Base-by-base conservation (phyloP, 2,113 vertebrate species). In the Cromileptes altivelis region DNA sequence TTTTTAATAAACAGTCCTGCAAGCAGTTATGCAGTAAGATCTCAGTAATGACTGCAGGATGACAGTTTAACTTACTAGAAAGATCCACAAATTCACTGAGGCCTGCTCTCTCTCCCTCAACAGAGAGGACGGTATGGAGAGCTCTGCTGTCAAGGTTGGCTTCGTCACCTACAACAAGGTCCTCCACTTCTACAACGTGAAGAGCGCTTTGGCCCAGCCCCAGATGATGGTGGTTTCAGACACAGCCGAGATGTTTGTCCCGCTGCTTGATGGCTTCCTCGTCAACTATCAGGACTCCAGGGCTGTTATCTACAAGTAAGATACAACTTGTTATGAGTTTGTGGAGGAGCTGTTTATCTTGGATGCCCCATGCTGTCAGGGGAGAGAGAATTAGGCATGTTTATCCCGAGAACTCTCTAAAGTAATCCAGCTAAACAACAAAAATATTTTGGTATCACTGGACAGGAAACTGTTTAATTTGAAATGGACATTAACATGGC, bases 151-250 rank as follows among this genome's bases (percentile, higher is more conserved):
- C 47, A 96, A 93, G 72, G 98, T 99, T 40, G 98, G 97, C 73
- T 99, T 99, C 55, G 96, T 98, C 88, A 97, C 98, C 50, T 99
- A 99, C 4, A 97, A 98, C 95, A 99, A 98, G 91, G 95, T 97
- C 76, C 97, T 99, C 5, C 98, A 99, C 82, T 99, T 99, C 95
- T 99, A 98, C 88, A 99, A 99, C 8, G 96, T 99, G 19, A 98
- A 99, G 92, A 97, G 97, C 76, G 96, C 95, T 27, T 86, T 99
- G 93, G 97, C 97, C 58, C 98, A 99, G 93, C 98, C 98, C 3
- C 98, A 99, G 96, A 99, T 99, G 98, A 97, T 99, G 97, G 97
- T 99, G 89, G 98, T 99, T 67, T 98, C 98, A 0, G 98, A 99
- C 42, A 95, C 97, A 3, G 93, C 95, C 0, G 98, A 99, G 89